Evolutionary conservation across 1,140 invertebrate genomes (phyloP).

Genomic region (Stegodyphus dumicola): DNA sequence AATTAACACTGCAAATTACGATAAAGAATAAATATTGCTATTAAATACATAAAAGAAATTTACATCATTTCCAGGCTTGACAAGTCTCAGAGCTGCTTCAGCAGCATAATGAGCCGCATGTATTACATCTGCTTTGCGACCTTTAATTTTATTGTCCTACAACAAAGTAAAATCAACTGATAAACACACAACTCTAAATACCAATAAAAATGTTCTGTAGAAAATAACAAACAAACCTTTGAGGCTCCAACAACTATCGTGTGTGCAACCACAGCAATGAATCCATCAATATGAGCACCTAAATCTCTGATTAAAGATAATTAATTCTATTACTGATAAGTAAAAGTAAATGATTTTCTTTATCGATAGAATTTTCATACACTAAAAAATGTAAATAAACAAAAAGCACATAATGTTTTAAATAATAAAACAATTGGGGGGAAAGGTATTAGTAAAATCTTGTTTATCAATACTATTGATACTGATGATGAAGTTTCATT

Average conservation of each 20-base stretch:
- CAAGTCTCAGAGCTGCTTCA: conserved; percentile 90
- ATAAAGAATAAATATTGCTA: too few relatives aligned
- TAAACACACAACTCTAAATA: neutral
- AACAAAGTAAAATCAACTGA: neutral
- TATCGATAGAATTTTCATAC: neutral
- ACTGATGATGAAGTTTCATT: too few relatives aligned
- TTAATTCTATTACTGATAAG: conserved; percentile 3
- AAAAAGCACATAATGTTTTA: neutral
- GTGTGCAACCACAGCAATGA: conserved; percentile 97
- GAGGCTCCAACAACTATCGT: conserved; percentile 90
- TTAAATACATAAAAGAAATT: conserved; percentile 24
- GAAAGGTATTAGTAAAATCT: too few relatives aligned
- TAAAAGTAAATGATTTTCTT: neutral
- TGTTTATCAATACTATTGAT: too few relatives aligned
- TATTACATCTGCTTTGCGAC: conserved; percentile 93
- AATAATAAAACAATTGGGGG: neutral
- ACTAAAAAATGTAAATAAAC: neutral
- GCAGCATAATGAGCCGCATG: conserved; percentile 94
- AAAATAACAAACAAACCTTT: conserved; percentile 67
- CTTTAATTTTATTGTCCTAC: conserved; percentile 74
- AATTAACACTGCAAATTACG: too few relatives aligned
- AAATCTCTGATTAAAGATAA: conserved; percentile 81
- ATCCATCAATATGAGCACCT: conserved; percentile 98
- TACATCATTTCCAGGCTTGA: conserved; percentile 92
- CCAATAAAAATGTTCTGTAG: neutral